Conservation (phyloP, 2,888 invertebrate genomes). For the Beris chalybata region DNA sequence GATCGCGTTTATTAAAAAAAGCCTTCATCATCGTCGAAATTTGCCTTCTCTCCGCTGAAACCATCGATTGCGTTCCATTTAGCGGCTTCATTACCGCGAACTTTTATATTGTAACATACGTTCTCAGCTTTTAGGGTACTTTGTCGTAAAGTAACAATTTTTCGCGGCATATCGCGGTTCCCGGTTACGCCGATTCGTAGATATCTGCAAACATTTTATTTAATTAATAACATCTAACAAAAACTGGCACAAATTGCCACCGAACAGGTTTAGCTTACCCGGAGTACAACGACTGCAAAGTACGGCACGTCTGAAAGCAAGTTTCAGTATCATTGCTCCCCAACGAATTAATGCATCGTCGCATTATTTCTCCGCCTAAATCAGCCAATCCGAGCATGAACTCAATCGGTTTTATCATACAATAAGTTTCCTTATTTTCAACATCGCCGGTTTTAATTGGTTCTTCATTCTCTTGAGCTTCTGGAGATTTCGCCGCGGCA, state of each 20-base stretch:
- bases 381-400: constrained; percentile 81
- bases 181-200: constrained; percentile 58
- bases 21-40: constrained; percentile 57
- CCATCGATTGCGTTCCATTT: constrained; percentile 58
- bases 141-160: constrained; percentile 70
- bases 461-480: constrained; percentile 16
- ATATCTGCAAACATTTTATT: constrained; percentile 47
- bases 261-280: constrained; percentile 44
- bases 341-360: constrained; percentile 81
- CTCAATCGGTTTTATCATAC: constrained; percentile 58
- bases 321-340: constrained; percentile 73
- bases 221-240: no score
- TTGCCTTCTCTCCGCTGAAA: constrained; percentile 27
- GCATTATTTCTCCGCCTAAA: constrained; percentile 88
- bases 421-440: constrained; percentile 35
- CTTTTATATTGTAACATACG: constrained; percentile 77
- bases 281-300: constrained; percentile 62
- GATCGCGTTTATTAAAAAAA: constrained; percentile 45
- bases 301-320: constrained; percentile 71
- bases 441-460: constrained; percentile 16
- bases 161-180: constrained; percentile 68
- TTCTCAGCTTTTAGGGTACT: constrained; percentile 82
- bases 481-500: constrained; percentile 47
- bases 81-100: constrained; percentile 76
- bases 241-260: no score